These are phyloP conservation scores for Rhinolophus sinicus DNA, from an alignment of 2,113 vertebrate species.

Conservation along the genomic window DNA sequence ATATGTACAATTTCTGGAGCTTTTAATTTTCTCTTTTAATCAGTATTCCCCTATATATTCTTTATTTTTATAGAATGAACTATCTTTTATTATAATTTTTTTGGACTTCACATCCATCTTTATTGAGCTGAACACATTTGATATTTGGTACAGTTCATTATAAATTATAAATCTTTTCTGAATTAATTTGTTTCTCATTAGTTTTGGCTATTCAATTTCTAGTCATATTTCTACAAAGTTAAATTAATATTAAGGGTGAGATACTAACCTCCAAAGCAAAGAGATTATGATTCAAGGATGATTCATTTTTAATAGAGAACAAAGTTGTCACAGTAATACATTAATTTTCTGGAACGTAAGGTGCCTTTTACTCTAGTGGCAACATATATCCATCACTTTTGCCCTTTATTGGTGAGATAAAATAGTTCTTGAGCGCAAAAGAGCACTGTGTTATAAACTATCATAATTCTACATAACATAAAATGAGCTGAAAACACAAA, in stretches of 20 bases:
- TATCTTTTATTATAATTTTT: slow-evolving; percentile 63
- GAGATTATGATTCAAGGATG: slow-evolving; percentile 15
- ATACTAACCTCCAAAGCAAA: slow-evolving; percentile 52
- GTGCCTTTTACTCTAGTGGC: slow-evolving; percentile 36
- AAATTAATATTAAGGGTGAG: slow-evolving; percentile 55
- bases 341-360: slow-evolving; percentile 49
- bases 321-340: slow-evolving; percentile 45
- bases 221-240: slow-evolving; percentile 43
- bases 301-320: slow-evolving; percentile 63
- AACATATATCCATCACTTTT: slow-evolving; percentile 18
- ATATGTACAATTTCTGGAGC: background rate
- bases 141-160: slow-evolving; percentile 60
- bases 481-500: background rate
- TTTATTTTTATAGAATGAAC: slow-evolving; percentile 49
- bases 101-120: slow-evolving; percentile 60
- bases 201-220: slow-evolving; percentile 54
- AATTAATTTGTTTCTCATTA: slow-evolving; percentile 59
- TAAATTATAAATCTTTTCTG: slow-evolving; percentile 62
- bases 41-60: background rate
- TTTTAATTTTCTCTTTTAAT: background rate
- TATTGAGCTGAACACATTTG: slow-evolving; percentile 33
- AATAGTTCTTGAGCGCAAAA: slow-evolving; percentile 12
- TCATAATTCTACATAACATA: background rate
- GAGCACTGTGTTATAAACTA: background rate
- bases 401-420: slow-evolving; percentile 34